phyloP scores from a whole-genome alignment of 2,113 vertebrate genomes.

The Cygnus buccinator region DNA sequence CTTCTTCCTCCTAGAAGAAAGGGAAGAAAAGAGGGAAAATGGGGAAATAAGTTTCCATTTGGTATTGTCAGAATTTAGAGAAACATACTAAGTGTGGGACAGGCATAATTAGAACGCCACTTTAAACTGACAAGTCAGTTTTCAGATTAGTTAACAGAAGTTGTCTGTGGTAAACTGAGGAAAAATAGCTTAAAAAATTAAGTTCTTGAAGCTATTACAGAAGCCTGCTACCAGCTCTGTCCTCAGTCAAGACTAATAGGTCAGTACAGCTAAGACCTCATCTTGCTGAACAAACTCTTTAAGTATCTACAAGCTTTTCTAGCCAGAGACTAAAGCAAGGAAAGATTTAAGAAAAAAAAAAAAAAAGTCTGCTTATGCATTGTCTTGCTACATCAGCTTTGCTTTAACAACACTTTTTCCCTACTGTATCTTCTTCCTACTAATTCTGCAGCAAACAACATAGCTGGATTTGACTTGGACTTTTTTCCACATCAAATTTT shows the following conservation, averaged over 20 bases:
- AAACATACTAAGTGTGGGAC: background rate
- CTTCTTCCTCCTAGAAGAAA: constrained; percentile 85
- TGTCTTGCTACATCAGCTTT: background rate
- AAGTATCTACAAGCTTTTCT: background rate
- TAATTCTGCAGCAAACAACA: background rate
- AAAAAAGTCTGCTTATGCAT: background rate
- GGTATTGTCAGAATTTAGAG: background rate
- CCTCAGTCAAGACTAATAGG: background rate
- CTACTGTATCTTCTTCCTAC: background rate
- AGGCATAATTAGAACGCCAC: background rate
- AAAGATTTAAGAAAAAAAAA: background rate
- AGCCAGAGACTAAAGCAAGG: background rate
- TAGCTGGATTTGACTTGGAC: background rate
- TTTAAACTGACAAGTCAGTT: background rate
- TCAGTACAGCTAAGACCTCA: background rate
- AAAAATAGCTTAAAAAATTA: background rate
- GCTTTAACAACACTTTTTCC: background rate
- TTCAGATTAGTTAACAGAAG: background rate
- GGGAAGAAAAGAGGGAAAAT: background rate
- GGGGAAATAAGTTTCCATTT: background rate
- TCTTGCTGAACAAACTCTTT: background rate
- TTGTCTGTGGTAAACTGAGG: background rate
- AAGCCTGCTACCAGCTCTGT: background rate
- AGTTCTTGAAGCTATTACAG: background rate
- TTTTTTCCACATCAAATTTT: background rate